Conservation (phyloP, 2,797 vertebrate genomes). For the Notolepis coatsorum region DNA sequence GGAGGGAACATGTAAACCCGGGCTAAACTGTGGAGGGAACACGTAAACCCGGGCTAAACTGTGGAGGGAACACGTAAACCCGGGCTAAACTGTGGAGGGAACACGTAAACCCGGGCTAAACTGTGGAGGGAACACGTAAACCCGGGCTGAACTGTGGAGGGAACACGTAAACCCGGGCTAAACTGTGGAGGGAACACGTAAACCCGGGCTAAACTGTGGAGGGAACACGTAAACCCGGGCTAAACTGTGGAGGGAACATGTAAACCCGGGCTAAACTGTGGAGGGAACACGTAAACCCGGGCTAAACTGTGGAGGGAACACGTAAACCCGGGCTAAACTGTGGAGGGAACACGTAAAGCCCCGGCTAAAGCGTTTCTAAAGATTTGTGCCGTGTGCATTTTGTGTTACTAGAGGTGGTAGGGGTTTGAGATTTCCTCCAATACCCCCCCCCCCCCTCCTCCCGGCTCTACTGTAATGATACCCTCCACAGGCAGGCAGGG, state of each 20-base stretch:
- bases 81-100: too few species aligned
- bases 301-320: too few species aligned
- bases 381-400: slow-evolving; percentile 16
- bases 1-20: slow-evolving; percentile 24
- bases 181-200: too few species aligned
- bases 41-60: too few species aligned
- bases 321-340: too few species aligned
- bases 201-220: too few species aligned
- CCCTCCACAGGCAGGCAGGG: slow-evolving; percentile 37
- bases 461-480: slow-evolving; percentile 55
- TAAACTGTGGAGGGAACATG: slow-evolving; percentile 22
- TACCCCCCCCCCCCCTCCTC: slow-evolving; percentile 48
- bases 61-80: slow-evolving; percentile 24
- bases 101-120: too few species aligned
- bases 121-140: too few species aligned
- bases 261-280: slow-evolving; percentile 25
- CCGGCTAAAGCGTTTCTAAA: slow-evolving; percentile 17
- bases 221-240: too few species aligned
- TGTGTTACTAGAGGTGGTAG: slow-evolving; percentile 13
- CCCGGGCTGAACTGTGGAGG: slow-evolving; percentile 11
- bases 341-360: slow-evolving; percentile 25
- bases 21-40: slow-evolving; percentile 20
- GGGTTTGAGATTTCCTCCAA: slow-evolving; percentile 57
- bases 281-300: too few species aligned
- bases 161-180: slow-evolving; percentile 26